Conservation (phyloP, 2,113 vertebrate genomes). For the Microtus pennsylvanicus region DNA sequence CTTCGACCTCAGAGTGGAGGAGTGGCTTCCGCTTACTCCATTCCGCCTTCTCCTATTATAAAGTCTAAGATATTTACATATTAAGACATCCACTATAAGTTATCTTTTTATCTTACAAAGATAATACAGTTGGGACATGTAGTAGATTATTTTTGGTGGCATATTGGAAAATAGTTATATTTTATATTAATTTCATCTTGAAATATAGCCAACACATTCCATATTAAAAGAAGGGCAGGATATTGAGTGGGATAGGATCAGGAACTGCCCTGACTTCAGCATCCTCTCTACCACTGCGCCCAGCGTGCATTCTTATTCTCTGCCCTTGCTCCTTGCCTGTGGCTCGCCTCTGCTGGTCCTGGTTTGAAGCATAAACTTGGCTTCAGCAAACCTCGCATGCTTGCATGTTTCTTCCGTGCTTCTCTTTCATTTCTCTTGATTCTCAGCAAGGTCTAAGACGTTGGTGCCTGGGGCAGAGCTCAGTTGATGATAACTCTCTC, state of each 20-base stretch:
- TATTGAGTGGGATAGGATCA: not conserved
- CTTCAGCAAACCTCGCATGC: conserved; percentile 7
- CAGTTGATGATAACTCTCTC: conserved; percentile 17
- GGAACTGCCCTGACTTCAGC: not conserved
- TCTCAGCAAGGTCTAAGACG: not conserved
- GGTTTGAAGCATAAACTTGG: conserved; percentile 12
- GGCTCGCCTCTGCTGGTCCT: not conserved
- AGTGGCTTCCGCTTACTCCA: not conserved
- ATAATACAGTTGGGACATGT: not conserved
- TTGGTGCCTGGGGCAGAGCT: conserved; percentile 38
- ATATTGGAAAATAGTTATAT: conserved; percentile 1
- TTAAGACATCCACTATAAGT: not conserved
- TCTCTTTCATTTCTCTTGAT: conserved; percentile 45
- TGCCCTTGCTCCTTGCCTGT: not conserved
- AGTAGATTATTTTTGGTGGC: not conserved
- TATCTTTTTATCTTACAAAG: conserved; percentile 20
- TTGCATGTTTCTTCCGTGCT: conserved; percentile 16
- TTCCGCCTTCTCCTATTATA: not conserved
- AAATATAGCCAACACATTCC: not conserved
- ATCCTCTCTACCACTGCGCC: not conserved
- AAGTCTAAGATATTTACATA: not conserved
- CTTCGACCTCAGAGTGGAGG: rapidly evolving
- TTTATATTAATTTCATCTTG: conserved; percentile 46
- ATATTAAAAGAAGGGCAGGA: not conserved
- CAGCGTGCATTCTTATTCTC: no score